These are phyloP conservation scores for Sinonovacula constricta DNA, from an alignment of 1,140 invertebrate genomes.

Conservation along the genomic window DNA sequence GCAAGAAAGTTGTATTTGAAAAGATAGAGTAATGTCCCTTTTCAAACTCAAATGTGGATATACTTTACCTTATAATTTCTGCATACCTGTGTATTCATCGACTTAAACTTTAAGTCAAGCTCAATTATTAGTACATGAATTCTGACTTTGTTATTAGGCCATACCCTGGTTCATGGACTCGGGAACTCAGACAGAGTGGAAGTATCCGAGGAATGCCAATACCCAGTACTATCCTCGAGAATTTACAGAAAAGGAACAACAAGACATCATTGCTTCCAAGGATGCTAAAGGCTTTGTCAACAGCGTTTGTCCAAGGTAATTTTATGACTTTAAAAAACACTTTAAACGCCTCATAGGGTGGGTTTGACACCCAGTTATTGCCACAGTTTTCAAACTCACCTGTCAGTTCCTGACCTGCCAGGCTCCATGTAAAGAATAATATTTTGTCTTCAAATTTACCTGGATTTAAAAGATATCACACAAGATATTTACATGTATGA, in stretches of 20 bases:
- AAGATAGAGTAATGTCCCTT: not conserved
- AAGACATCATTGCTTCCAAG: constrained; percentile 60
- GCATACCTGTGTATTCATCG: no score
- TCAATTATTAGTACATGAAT: not conserved
- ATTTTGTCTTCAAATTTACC: no score
- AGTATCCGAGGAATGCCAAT: constrained; percentile 75
- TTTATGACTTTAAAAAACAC: no score
- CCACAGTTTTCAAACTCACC: no score
- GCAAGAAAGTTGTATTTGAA: no score
- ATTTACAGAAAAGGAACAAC: constrained; percentile 70
- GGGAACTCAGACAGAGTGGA: constrained; percentile 76
- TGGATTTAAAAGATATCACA: no score
- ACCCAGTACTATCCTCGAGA: constrained; percentile 76
- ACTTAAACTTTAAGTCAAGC: no score
- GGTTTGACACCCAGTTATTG: no score
- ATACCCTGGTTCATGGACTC: constrained; percentile 65
- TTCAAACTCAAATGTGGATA: not conserved
- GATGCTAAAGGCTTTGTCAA: constrained; percentile 67
- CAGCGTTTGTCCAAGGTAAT: constrained; percentile 67
- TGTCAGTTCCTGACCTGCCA: no score
- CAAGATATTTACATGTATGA: no score
- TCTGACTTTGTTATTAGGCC: constrained; percentile 66
- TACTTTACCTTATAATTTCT: not conserved
- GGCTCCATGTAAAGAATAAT: no score
- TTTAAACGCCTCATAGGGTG: no score